Conservation (phyloP, 2,113 vertebrate species). For the Synchiropus splendidus region DNA sequence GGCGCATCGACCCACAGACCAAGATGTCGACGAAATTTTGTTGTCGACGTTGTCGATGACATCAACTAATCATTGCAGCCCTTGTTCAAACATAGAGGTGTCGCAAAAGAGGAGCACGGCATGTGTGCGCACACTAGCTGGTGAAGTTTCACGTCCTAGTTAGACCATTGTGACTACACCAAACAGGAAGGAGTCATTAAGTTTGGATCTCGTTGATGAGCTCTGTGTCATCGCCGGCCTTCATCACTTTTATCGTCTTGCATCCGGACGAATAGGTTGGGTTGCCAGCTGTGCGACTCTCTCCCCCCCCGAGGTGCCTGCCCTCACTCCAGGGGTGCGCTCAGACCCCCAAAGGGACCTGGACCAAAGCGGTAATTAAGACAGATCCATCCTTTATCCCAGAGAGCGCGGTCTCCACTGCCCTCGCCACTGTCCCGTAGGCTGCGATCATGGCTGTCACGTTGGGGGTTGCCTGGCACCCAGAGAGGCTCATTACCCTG, state of each 20-base stretch:
- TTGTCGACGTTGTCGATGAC: too few relatives aligned
- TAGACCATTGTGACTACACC: not conserved
- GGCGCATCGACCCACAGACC: too few relatives aligned
- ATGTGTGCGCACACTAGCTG: not conserved
- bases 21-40: too few relatives aligned
- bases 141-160: not conserved
- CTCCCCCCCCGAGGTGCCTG: conserved; percentile 19
- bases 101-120: not conserved
- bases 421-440: conserved; percentile 34
- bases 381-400: conserved; percentile 41
- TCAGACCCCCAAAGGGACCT: conserved; percentile 26
- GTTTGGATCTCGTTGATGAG: too few relatives aligned
- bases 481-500: conserved; percentile 70
- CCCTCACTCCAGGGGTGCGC: conserved; percentile 21
- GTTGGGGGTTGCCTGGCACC: conserved; percentile 38
- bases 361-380: conserved; percentile 58
- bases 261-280: not conserved
- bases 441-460: conserved; percentile 47
- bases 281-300: conserved; percentile 16
- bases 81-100: too few relatives aligned
- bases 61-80: too few relatives aligned
- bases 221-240: too few relatives aligned
- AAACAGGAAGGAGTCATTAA: too few relatives aligned
- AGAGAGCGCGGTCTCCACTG: conserved; percentile 35
- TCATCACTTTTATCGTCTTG: conserved; percentile 5